These are phyloP conservation scores for Acronicta aceris DNA, from an alignment of 2,888 invertebrate species.

Conservation along the genomic window DNA sequence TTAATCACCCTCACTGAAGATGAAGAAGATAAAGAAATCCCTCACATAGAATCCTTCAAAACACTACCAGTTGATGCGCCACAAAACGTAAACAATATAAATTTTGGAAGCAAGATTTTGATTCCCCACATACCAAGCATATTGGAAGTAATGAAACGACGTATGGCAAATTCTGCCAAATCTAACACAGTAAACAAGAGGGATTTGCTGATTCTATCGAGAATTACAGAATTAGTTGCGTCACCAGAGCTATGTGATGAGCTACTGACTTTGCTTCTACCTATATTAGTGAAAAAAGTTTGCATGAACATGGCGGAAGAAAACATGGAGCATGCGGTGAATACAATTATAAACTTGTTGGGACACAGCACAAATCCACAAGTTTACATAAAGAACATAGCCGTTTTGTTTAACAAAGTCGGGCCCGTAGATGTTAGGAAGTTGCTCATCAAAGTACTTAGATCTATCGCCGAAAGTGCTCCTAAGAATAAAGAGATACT, in stretches of 20 bases:
- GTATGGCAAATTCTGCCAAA: constrained; percentile 89
- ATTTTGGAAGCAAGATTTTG: constrained; percentile 93
- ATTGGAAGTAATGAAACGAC: constrained; percentile 91
- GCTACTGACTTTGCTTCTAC: constrained; percentile 92
- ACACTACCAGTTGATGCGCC: constrained; percentile 64
- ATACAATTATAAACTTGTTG: constrained; percentile 93
- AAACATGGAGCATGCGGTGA: constrained; percentile 91
- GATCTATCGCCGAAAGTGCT: constrained; percentile 88
- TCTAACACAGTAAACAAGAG: constrained; percentile 90
- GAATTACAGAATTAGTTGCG: constrained; percentile 93
- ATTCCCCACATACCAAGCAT: constrained; percentile 93
- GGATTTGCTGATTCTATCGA: constrained; percentile 93
- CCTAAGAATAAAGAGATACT: constrained; percentile 77
- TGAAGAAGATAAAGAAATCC: constrained; percentile 84
- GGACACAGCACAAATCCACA: constrained; percentile 91
- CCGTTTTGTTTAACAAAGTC: constrained; percentile 92
- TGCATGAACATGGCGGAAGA: constrained; percentile 91
- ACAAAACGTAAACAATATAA: constrained; percentile 82
- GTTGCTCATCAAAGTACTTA: constrained; percentile 90
- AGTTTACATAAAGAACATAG: constrained; percentile 91
- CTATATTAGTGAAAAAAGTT: constrained; percentile 92
- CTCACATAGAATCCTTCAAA: constrained; percentile 78
- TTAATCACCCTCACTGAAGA: constrained; percentile 91
- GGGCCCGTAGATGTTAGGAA: constrained; percentile 91
- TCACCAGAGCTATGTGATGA: constrained; percentile 91